These are phyloP conservation scores for Amphiprion clarkii DNA, from an alignment of 2,797 vertebrate species.

Conservation along the genomic window DNA sequence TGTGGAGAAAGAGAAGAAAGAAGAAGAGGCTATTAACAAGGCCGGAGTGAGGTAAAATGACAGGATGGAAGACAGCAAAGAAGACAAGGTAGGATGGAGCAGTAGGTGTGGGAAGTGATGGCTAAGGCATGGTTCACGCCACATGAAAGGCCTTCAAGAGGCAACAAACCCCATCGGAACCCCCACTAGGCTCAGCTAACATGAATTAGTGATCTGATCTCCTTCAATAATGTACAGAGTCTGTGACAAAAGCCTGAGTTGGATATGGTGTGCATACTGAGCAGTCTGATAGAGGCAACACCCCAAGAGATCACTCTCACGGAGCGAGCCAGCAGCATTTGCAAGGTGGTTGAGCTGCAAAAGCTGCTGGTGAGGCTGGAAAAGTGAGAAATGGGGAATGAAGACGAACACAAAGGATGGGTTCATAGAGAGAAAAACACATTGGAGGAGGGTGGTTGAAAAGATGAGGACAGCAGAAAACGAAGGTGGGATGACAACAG, in stretches of 20 bases:
- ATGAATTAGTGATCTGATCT: conserved; percentile 78
- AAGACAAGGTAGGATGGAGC: conserved; percentile 24
- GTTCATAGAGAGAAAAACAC: neutral
- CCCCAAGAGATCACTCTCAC: conserved; percentile 8
- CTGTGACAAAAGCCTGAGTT: conserved; percentile 60
- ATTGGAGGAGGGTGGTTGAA: conserved; percentile 3
- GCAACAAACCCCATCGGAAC: conserved; percentile 56
- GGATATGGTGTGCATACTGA: conserved; percentile 46
- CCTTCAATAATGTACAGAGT: conserved; percentile 72
- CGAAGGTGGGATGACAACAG: neutral
- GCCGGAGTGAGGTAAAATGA: conserved; percentile 26
- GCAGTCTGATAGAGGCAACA: conserved; percentile 1
- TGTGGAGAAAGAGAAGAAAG: conserved; percentile 14
- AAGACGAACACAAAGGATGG: neutral
- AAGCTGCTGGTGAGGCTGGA: conserved; percentile 14
- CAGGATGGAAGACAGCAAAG: conserved; percentile 19
- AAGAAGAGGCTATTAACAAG: conserved; percentile 31
- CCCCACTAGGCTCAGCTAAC: conserved; percentile 54
- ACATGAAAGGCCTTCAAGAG: conserved; percentile 65
- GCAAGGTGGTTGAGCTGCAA: conserved; percentile 12
- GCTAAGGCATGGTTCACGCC: conserved; percentile 24
- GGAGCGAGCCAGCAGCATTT: conserved; percentile 9
- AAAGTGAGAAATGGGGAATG: conserved; percentile 9
- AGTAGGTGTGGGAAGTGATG: conserved; percentile 30
- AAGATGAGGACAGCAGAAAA: conserved; percentile 14